Evolutionary conservation across 2,888 invertebrate species (phyloP).

Genomic region (Petrophora chlorosata): DNA sequence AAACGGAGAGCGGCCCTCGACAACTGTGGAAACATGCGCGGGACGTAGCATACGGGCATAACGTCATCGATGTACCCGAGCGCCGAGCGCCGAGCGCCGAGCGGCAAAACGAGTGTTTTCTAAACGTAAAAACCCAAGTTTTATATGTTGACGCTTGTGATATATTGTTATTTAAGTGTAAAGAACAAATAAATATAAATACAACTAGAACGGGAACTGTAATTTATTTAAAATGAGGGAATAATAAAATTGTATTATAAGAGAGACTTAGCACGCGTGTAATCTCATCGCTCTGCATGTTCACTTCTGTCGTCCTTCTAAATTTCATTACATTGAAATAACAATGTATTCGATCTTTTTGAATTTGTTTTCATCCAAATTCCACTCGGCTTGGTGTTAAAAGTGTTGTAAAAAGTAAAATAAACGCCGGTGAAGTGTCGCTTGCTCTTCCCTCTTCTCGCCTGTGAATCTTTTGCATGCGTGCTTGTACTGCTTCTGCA

Average conservation of each 20-base stretch:
- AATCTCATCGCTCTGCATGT: slow-evolving; percentile 56
- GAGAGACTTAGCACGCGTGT: slow-evolving; percentile 73
- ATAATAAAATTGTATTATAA: slow-evolving; percentile 58
- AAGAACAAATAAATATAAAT: slow-evolving; percentile 75
- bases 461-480: slow-evolving; percentile 81
- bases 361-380: slow-evolving; percentile 82
- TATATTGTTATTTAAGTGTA: slow-evolving; percentile 84
- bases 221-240: slow-evolving; percentile 60
- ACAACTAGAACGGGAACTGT: slow-evolving; percentile 70
- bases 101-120: slow-evolving; percentile 28
- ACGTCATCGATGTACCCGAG: slow-evolving; percentile 54
- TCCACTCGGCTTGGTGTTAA: slow-evolving; percentile 54
- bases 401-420: slow-evolving; percentile 28
- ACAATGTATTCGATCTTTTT: slow-evolving; percentile 70
- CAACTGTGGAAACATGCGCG: slow-evolving; percentile 35
- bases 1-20: slow-evolving; percentile 65
- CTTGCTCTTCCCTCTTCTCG: slow-evolving; percentile 49
- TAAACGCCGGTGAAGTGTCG: slow-evolving; percentile 19
- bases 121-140: slow-evolving; percentile 50
- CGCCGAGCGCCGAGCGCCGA: no score
- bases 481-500: slow-evolving; percentile 80
- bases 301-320: slow-evolving; percentile 42
- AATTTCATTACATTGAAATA: slow-evolving; percentile 78
- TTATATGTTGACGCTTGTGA: slow-evolving; percentile 82
- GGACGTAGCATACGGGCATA: slow-evolving; percentile 60